Evolutionary conservation across 2,888 invertebrate species (phyloP).

Genomic region (Leptinotarsa peninsularis): DNA sequence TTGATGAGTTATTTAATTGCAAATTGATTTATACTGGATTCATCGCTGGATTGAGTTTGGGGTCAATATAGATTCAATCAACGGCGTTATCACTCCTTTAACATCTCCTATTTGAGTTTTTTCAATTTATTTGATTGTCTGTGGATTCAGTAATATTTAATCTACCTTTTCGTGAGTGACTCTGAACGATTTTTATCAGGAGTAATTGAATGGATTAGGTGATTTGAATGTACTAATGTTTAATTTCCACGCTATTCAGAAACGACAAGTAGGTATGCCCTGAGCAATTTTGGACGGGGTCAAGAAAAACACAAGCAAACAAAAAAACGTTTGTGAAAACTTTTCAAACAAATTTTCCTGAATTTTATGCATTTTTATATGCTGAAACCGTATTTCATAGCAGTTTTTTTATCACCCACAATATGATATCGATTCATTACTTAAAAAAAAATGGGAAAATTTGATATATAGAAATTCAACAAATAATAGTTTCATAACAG

Average conservation of each 20-base stretch:
- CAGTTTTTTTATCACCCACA: too few relatives aligned
- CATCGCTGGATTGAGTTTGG: conserved; percentile 21
- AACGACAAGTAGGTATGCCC: not conserved
- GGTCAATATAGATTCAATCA: conserved; percentile 37
- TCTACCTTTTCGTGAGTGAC: not conserved
- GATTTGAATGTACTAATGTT: conserved; percentile 1
- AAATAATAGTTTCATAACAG: too few relatives aligned
- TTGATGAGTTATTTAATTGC: conserved; percentile 55
- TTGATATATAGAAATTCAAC: too few relatives aligned
- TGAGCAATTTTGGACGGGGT: not conserved
- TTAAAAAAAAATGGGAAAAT: too few relatives aligned
- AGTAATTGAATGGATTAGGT: not conserved
- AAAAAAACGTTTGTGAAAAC: too few relatives aligned
- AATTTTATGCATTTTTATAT: too few relatives aligned
- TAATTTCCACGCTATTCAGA: not conserved
- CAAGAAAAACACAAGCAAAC: too few relatives aligned
- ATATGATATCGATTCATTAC: too few relatives aligned
- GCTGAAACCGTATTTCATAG: too few relatives aligned
- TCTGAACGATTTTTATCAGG: not conserved
- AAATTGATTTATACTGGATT: conserved; percentile 48
- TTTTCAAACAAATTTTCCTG: too few relatives aligned
- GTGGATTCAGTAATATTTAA: not conserved
- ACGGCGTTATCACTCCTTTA: conserved; percentile 16
- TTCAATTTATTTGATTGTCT: conserved; percentile 1
- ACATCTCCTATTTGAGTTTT: not conserved